A percentile compares a stretch with the other conserved stretches of the same genome.
phyloP scores from a whole-genome alignment of 2,888 invertebrate species.

The Aradus depressus region DNA sequence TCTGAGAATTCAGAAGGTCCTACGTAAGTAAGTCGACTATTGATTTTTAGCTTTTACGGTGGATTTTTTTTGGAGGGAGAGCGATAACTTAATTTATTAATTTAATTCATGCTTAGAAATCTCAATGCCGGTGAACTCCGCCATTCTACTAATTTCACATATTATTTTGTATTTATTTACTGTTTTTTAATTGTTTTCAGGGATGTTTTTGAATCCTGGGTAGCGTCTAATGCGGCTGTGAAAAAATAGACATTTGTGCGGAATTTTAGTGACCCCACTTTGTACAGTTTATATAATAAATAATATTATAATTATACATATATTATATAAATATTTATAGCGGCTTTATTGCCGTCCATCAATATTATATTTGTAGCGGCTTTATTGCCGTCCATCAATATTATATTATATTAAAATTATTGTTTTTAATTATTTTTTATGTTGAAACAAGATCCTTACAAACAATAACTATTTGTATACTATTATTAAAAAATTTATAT shows the following conservation, averaged over 20 bases:
- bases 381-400: too few relatives aligned
- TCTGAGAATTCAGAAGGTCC: too few relatives aligned
- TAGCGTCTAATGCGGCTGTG: conserved; percentile 70
- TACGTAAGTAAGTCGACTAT: too few relatives aligned
- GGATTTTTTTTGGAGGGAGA: too few relatives aligned
- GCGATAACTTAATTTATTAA: too few relatives aligned
- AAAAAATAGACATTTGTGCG: conserved; percentile 47
- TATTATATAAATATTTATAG: conserved; percentile 13
- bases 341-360: conserved; percentile 3
- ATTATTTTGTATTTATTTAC: neutral
- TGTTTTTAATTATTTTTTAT: conserved; percentile 19
- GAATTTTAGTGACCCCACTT: conserved; percentile 14
- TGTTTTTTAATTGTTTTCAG: conserved; percentile 41
- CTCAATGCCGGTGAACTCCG: neutral
- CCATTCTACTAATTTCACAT: neutral
- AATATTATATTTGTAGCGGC: too few relatives aligned
- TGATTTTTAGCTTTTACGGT: too few relatives aligned
- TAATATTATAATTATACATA: conserved; percentile 1
- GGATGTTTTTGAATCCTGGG: conserved; percentile 85
- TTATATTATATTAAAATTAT: conserved; percentile 20
- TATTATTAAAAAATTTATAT: conserved; percentile 22
- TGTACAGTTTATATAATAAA: conserved; percentile 13
- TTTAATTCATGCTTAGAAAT: neutral
- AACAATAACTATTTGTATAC: conserved; percentile 21
- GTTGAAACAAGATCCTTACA: conserved; percentile 14